Conservation (phyloP, 2,797 vertebrate genomes). For the Tragelaphus eurycerus region DNA sequence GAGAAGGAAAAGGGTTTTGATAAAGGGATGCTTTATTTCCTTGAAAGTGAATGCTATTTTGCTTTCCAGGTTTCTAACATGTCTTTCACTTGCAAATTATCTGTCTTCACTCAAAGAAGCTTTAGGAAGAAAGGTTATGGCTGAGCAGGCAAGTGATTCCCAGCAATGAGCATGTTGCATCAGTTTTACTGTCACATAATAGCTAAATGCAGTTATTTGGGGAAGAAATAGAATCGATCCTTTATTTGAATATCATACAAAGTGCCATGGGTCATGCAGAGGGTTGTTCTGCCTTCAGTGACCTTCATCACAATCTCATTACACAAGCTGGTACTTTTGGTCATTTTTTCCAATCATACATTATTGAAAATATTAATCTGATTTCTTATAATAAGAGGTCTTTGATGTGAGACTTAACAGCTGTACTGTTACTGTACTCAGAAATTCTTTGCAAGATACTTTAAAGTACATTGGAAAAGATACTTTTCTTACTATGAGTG, state of each 20-base stretch:
- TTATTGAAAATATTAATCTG: not conserved
- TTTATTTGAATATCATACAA: conserved; percentile 2
- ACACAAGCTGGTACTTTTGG: not conserved
- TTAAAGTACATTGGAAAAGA: not conserved
- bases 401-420: not conserved
- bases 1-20: not conserved
- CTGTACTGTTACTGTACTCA: not conserved
- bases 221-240: not conserved
- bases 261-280: not conserved
- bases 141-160: not conserved
- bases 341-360: not conserved
- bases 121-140: not conserved
- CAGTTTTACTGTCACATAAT: not conserved
- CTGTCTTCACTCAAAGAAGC: not conserved
- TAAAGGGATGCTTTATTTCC: not conserved
- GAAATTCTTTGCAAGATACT: not conserved
- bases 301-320: not conserved
- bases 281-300: not conserved
- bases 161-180: not conserved
- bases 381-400: not conserved
- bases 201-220: not conserved
- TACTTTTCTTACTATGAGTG: not conserved
- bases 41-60: not conserved
- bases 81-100: not conserved
- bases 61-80: not conserved